Base-by-base conservation (phyloP, 2,888 invertebrate genomes). In the Melitaea athalia region DNA sequence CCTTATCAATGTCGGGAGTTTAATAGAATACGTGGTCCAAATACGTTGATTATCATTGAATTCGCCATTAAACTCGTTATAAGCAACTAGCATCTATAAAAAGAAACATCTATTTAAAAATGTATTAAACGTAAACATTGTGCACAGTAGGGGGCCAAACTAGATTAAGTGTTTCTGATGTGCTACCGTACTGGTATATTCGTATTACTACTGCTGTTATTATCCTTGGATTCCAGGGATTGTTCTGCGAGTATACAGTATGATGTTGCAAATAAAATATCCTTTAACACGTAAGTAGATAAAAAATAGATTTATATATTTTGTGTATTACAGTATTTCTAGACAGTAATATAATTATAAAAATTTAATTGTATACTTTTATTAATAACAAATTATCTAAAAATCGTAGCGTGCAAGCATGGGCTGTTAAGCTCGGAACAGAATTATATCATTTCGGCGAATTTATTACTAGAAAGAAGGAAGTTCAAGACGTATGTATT, bases 371-470 rank as follows among this genome's bases (percentile, higher is more conserved):
- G 33, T 8, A 4, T 5, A 42, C 33, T 15, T 38, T 38, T 42
- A 6, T 15, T 10, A 61, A 43, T 52, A 63, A 62, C 49, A 62
- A 52, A n/a, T 45, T 42, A 17, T 60, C 70, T 43, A 70, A n/a
- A 55, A 57, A 42, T 78, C 78, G 60, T 81, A 97, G 97, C 77
- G 96, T 96, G 65, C 95, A 95, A 87, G 94, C 95, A 82, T 97
- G 97, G 97, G 96, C 96, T 42, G 95, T 96, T 84, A 96, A 96
- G 87, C 93, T 96, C 74, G 96, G 96, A 63, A 95, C 95, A 80
- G 97, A 97, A 85, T 87, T 97, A 76, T 96, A 95, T 89, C 95
- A 96, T 84, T 94, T 97, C 79, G 97, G 96, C 68, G 96, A 96
- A 82, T 95, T 96, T 84, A 96, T 97, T 78, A 97, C 97, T 68